phyloP scores from a whole-genome alignment of 2,797 vertebrate species.

The Yasuhikotakia modesta region DNA sequence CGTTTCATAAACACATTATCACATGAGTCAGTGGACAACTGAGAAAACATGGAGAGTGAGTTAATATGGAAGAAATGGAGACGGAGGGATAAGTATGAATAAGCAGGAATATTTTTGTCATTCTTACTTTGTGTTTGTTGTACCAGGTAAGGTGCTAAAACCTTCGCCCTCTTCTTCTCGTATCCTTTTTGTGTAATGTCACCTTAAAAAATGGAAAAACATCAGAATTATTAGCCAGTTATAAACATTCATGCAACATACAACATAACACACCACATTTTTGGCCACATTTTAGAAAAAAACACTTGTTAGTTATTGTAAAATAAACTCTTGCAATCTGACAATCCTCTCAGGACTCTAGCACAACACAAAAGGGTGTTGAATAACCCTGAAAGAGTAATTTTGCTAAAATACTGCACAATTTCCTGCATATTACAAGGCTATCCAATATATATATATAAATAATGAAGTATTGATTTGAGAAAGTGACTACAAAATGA shows the following conservation, averaged over 20 bases:
- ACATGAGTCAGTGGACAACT: conserved; percentile 47
- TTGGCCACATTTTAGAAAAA: too few species aligned
- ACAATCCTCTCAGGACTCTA: neutral
- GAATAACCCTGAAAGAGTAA: neutral
- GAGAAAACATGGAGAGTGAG: conserved; percentile 32
- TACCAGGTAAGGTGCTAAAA: conserved; percentile 87
- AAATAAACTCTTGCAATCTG: too few species aligned
- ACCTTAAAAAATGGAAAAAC: conserved; percentile 72
- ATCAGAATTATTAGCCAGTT: neutral
- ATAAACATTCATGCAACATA: neutral
- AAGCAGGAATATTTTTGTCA: neutral
- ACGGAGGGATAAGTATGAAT: conserved; percentile 8
- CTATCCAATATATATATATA: neutral
- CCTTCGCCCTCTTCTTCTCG: conserved; percentile 96
- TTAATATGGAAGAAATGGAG: conserved; percentile 5
- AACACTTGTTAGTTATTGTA: too few species aligned
- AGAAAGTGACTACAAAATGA: neutral
- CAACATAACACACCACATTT: neutral
- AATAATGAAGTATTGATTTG: neutral
- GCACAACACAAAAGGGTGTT: neutral
- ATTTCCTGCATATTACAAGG: neutral
- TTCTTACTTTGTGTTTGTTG: conserved; percentile 85
- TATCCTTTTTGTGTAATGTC: conserved; percentile 99
- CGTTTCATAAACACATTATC: conserved; percentile 53
- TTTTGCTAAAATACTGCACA: neutral